Base-by-base conservation (phyloP, 2,888 invertebrate species). In the Ctenicera cuprea region DNA sequence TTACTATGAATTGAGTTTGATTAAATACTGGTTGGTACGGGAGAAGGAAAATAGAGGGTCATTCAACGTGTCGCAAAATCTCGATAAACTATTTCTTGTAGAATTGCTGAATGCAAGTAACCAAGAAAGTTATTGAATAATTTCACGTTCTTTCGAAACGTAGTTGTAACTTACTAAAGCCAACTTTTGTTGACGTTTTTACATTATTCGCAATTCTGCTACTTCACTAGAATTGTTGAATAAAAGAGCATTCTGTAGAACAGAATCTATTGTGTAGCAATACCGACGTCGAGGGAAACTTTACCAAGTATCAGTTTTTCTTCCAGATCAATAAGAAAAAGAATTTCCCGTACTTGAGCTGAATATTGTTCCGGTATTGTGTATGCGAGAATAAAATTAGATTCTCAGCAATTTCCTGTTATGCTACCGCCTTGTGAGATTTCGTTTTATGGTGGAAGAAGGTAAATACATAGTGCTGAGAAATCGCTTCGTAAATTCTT, bases 201-300 rank as follows among this genome's bases (percentile, higher is more conserved):
- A 52, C 52, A 50, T 63, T 52, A 70, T 63, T 69, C 62, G 11
- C 48, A 70, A 70, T 70, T 70, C 69, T 48, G 52, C 69, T 70
- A 63, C 50, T 70, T 63, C 50, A 37, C 61, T 70, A 59, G 54
- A 52, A 41, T 66, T 41, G 66, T 41, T 43, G 69, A 70, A 70
- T 70, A 70, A 70, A 70, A 70, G 69, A 70, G 33, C 69, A 70
- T 70, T 70, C 69, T 70, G 62, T 70, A 62, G 69, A 62, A 70
- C 38, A 50, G 61, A 69, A 63, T 70, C 48, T 37, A 70, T 70
- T 70, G 69, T 70, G 61, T 61, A 30, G 50, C 69, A 70, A 63
- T 62, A 50, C 62, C 48, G 69, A 52, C 61, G 38, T 41, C 61
- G 61, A 30, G 52, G 30, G 62, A 70, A 70, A 70, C 69, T 61